Conservation (phyloP, 2,113 vertebrate species). For the Ptilonorhynchus violaceus region DNA sequence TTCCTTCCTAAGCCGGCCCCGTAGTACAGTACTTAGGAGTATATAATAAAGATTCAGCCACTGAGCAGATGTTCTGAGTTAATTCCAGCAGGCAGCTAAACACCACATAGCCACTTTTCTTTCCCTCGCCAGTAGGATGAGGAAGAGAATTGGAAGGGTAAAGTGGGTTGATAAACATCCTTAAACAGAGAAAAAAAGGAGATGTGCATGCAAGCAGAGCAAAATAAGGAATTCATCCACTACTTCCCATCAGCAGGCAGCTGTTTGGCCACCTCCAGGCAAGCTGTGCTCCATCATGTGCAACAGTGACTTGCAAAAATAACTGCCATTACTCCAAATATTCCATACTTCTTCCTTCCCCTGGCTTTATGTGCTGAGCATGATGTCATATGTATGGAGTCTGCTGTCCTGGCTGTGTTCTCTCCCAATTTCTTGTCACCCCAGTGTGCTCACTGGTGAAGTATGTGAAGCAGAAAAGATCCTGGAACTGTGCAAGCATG, state of each 20-base stretch:
- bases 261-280: not conserved
- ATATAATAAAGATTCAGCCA: not conserved
- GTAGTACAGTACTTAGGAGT: not conserved
- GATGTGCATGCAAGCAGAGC: accelerated
- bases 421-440: not conserved
- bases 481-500: not conserved
- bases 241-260: not conserved
- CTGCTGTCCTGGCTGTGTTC: not conserved
- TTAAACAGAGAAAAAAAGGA: not conserved
- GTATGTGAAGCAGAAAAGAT: not conserved
- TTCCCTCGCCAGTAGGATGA: accelerated
- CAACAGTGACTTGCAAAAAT: not conserved
- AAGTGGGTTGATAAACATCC: not conserved
- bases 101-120: accelerated
- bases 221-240: not conserved
- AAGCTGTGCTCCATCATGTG: not conserved
- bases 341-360: not conserved
- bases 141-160: not conserved
- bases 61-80: not conserved
- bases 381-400: not conserved
- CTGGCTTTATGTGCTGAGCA: not conserved
- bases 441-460: accelerated
- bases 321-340: not conserved
- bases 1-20: not conserved
- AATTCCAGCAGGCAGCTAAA: not conserved